Evolutionary conservation across 1,140 invertebrate genomes (phyloP).

Genomic region (Atta texana): DNA sequence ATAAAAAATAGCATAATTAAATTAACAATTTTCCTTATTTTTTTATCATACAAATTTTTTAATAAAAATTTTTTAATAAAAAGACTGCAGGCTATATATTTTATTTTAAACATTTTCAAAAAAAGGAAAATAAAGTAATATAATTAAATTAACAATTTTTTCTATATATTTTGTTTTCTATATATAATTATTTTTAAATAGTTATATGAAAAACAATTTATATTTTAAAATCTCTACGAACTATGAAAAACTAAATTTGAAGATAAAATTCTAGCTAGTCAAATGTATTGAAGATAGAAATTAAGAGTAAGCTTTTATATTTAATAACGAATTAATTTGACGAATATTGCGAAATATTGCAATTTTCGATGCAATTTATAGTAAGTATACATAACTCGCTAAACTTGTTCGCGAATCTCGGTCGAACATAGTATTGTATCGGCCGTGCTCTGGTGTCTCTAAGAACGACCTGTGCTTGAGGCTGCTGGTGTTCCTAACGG

Average conservation of each 20-base stretch:
- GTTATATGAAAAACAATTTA: not conserved
- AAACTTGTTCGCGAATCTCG: conserved; percentile 15
- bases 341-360: conserved; percentile 7
- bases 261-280: not conserved
- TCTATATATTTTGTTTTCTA: not conserved
- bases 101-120: not conserved
- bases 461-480: conserved; percentile 31
- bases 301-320: not conserved
- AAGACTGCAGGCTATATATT: not conserved
- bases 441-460: conserved; percentile 33
- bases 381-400: not conserved
- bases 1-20: not conserved
- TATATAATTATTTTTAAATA: not conserved
- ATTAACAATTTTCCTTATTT: not conserved
- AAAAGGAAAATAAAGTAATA: not conserved
- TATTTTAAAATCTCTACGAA: not conserved
- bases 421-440: conserved; percentile 3
- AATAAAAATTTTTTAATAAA: not conserved
- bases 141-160: not conserved
- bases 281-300: not conserved
- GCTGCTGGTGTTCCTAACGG: conserved; percentile 59
- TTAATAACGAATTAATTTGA: not conserved
- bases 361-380: not conserved
- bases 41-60: not conserved
- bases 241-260: not conserved